Conservation (phyloP, 2,888 invertebrate species). For the Megalurothrips usitatus region DNA sequence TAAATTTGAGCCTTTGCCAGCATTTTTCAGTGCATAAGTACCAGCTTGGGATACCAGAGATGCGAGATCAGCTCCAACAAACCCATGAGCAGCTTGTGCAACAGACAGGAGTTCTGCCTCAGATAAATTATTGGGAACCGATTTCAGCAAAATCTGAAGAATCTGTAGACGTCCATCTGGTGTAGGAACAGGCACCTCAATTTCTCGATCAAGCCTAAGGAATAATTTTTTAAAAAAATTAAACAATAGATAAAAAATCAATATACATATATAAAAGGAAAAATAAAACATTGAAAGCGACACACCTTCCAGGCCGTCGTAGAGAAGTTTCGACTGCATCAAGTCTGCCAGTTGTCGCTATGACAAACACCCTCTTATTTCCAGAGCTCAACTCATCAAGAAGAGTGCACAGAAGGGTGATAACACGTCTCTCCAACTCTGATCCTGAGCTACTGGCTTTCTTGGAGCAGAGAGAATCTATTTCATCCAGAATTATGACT, state of each 20-base stretch:
- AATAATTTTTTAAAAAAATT: conserved; percentile 6
- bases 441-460: conserved; percentile 50
- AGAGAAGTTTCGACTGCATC: conserved; percentile 70
- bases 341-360: conserved; percentile 73
- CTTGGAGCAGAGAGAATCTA: conserved; percentile 72
- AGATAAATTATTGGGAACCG: conserved; percentile 54
- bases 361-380: conserved; percentile 58
- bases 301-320: conserved; percentile 63
- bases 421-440: conserved; percentile 68
- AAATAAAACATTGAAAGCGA: conserved; percentile 5
- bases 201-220: conserved; percentile 67
- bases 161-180: conserved; percentile 63
- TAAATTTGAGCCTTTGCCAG: conserved; percentile 39
- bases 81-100: conserved; percentile 76
- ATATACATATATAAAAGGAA: neutral
- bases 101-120: conserved; percentile 56
- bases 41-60: conserved; percentile 71
- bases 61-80: conserved; percentile 82
- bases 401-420: conserved; percentile 58
- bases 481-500: conserved; percentile 77
- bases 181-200: conserved; percentile 74
- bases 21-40: conserved; percentile 43
- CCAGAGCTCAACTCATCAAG: conserved; percentile 59
- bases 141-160: conserved; percentile 58
- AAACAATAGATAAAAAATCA: neutral